phyloP scores from a whole-genome alignment of 2,113 vertebrate species.

The Phrynosoma platyrhinos region DNA sequence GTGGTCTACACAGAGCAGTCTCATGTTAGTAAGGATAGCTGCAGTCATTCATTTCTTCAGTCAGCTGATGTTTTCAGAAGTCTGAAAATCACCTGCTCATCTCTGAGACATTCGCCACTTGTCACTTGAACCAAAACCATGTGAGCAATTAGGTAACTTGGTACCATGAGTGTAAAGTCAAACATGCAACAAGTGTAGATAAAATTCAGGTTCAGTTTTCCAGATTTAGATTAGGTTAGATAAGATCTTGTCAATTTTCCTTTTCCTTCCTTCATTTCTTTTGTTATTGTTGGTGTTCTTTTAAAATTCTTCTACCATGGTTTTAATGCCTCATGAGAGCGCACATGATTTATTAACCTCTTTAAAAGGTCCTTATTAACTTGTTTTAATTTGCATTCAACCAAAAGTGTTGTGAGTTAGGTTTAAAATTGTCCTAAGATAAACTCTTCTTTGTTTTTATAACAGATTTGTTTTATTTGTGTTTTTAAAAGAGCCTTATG shows the following conservation, averaged over 20 bases:
- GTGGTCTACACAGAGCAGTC: not conserved
- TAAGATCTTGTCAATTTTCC: not conserved
- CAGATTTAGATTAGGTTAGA: not conserved
- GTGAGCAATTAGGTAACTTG: not conserved
- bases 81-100: not conserved
- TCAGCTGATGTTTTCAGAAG: not conserved
- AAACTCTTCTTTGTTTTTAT: not conserved
- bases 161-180: not conserved
- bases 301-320: not conserved
- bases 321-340: not conserved
- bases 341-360: not conserved
- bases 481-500: not conserved
- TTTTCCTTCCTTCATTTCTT: not conserved
- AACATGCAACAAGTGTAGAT: not conserved
- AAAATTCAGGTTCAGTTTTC: no score
- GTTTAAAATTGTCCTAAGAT: not conserved
- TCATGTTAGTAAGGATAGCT: not conserved
- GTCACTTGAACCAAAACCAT: not conserved
- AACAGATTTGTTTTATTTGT: not conserved
- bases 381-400: not conserved
- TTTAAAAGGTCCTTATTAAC: not conserved
- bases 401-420: not conserved
- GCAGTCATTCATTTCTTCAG: not conserved
- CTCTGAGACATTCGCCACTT: not conserved
- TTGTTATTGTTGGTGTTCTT: not conserved